Conservation (phyloP, 2,797 vertebrate genomes). For the Antrozous pallidus region DNA sequence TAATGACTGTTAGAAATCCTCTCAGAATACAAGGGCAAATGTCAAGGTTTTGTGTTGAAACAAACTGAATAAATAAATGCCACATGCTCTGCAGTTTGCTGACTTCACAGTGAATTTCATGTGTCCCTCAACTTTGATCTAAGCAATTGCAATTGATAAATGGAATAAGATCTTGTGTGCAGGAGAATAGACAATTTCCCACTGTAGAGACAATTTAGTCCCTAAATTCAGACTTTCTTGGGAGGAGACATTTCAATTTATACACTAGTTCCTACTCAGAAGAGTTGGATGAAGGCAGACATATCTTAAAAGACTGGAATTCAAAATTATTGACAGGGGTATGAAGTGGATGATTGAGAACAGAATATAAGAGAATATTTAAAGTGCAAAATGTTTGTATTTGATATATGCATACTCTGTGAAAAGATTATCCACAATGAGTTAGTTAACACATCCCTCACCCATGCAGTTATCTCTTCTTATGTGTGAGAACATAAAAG, state of each 20-base stretch:
- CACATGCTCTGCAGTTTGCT: background rate
- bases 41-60: background rate
- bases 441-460: background rate
- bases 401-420: background rate
- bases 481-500: background rate
- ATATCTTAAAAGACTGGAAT: constrained; percentile 35
- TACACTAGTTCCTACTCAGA: background rate
- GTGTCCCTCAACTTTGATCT: constrained; percentile 59
- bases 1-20: background rate
- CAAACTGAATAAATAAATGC: constrained; percentile 20
- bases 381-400: background rate
- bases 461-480: background rate
- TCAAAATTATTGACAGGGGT: background rate
- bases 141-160: constrained; percentile 63
- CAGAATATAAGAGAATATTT: background rate
- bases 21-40: background rate
- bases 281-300: background rate
- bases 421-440: background rate
- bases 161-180: constrained; percentile 66
- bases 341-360: background rate
- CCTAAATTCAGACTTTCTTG: constrained; percentile 59
- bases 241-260: constrained; percentile 74
- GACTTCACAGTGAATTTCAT: constrained; percentile 64
- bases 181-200: constrained; percentile 63
- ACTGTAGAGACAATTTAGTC: constrained; percentile 58